A percentile compares a stretch with the other conserved stretches of the same genome.
These are phyloP conservation scores for Dufourea novaeangliae DNA, from an alignment of 1,140 invertebrate species.

Conservation along the genomic window DNA sequence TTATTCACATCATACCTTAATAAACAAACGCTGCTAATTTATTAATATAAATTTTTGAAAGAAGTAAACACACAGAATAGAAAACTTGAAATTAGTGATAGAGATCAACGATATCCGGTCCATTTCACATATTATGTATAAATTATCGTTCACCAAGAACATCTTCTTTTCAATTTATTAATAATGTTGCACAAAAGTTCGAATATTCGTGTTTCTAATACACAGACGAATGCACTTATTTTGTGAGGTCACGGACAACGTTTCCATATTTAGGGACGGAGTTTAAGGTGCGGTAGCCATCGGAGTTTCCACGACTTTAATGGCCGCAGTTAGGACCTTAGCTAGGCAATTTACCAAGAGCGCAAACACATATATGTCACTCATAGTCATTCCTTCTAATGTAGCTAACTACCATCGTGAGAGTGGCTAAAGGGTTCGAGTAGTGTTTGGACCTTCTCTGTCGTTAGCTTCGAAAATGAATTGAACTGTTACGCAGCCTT, in stretches of 20 bases:
- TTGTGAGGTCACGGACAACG: not conserved
- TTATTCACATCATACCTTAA: too few species aligned
- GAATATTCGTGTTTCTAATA: not conserved
- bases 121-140: too few species aligned
- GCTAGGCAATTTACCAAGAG: slow-evolving; percentile 24
- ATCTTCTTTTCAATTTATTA: not conserved
- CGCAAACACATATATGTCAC: slow-evolving; percentile 37
- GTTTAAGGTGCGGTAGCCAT: slow-evolving; percentile 33
- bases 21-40: too few species aligned
- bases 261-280: not conserved
- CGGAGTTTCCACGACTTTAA: slow-evolving; percentile 39
- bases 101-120: not conserved
- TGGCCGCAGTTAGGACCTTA: slow-evolving; percentile 25
- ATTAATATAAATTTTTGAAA: too few species aligned
- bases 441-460: slow-evolving; percentile 25
- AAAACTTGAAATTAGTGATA: not conserved
- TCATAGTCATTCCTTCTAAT: slow-evolving; percentile 46
- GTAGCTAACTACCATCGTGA: slow-evolving; percentile 38
- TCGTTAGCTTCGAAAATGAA: slow-evolving; percentile 37
- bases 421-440: slow-evolving; percentile 30
- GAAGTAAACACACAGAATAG: too few species aligned
- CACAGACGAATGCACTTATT: not conserved
- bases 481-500: slow-evolving; percentile 21
- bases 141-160: not conserved
- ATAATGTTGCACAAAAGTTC: not conserved